Percentiles rank a stretch among this genome's conserved stretches.
phyloP scores from a whole-genome alignment of 2,888 invertebrate species.

The Frankliniella fusca region DNA sequence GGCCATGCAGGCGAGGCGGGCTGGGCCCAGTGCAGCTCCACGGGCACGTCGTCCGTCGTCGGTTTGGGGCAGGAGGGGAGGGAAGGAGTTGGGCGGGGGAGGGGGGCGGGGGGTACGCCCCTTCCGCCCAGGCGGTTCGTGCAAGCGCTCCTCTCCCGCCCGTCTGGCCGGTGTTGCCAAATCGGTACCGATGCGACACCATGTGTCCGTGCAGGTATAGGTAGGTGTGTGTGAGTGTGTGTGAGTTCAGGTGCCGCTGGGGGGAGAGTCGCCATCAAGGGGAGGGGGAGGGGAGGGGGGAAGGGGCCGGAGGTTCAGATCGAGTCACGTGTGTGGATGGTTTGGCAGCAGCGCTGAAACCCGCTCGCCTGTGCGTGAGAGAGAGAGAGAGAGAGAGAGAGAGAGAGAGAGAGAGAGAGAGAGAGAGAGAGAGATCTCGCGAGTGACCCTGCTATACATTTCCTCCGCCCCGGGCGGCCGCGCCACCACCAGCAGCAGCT shows the following conservation, averaged over 20 bases:
- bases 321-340: not conserved
- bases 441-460: too few relatives aligned
- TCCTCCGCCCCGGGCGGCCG: too few relatives aligned
- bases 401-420: too few relatives aligned
- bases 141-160: not conserved
- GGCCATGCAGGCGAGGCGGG: not conserved
- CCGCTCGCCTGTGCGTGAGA: too few relatives aligned
- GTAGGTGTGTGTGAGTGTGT: too few relatives aligned
- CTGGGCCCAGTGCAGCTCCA: too few relatives aligned
- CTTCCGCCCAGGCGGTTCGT: not conserved
- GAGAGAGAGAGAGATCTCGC: too few relatives aligned
- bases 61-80: not conserved
- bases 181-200: constrained; percentile 1
- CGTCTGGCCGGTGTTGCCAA: constrained; percentile 11
- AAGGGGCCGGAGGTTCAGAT: not conserved
- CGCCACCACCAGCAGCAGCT: too few relatives aligned
- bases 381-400: too few relatives aligned
- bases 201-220: too few relatives aligned
- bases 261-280: not conserved
- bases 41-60: not conserved
- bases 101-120: not conserved
- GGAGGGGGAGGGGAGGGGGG: not conserved
- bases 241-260: not conserved
- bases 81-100: not conserved
- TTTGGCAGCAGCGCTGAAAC: too few relatives aligned